Evolutionary conservation across 2,888 invertebrate species (phyloP), one percentile per base, ranked within the genome.

Genomic region (Bombyx huttoni): DNA sequence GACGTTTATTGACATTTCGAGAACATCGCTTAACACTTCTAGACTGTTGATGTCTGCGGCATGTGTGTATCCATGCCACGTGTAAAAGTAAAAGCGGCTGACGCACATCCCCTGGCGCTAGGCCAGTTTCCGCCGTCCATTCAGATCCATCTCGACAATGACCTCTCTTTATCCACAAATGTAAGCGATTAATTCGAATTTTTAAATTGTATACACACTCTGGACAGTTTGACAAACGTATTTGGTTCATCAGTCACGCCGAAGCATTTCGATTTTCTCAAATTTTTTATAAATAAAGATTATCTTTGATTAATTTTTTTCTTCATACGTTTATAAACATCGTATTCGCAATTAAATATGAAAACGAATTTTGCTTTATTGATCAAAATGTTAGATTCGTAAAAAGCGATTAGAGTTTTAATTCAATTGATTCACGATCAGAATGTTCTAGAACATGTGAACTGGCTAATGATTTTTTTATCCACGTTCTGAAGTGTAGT

Each of bases 111-210:
- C 13, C 68, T 87, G 87, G 87, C 75, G n/a, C 3, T 0, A 0
- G 13, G 79, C 87, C 87, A 85, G 78, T 64, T 78, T 80, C 83
- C 84, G 81, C 63, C 69, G 74, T 67, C 72, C 86, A 86, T 86
- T 86, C 86, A 87, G 78, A 61, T 76, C 68, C 68, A 55, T 59
- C 55, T 80, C 84, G 82, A 73, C 85, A 86, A 85, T 86, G 87
- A 85, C 84, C 86, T 69, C 81, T 75, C 79, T 78, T 68, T 63
- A 40, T 59, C 58, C 54, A 72, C 68, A 71, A 66, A 69, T 65
- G 69, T 63, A 40, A 40, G 7, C 40, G 12, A 12, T 10, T 40
- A 6, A 40, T 40, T 12, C 40, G 40, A 40, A 40, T 40, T 40
- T 12, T 40, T 0, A 40, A 10, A 40, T 40, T 7, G 40, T 40